These are phyloP conservation scores for Drosophila pachea DNA, from an alignment of 1,140 invertebrate species.

Conservation along the genomic window DNA sequence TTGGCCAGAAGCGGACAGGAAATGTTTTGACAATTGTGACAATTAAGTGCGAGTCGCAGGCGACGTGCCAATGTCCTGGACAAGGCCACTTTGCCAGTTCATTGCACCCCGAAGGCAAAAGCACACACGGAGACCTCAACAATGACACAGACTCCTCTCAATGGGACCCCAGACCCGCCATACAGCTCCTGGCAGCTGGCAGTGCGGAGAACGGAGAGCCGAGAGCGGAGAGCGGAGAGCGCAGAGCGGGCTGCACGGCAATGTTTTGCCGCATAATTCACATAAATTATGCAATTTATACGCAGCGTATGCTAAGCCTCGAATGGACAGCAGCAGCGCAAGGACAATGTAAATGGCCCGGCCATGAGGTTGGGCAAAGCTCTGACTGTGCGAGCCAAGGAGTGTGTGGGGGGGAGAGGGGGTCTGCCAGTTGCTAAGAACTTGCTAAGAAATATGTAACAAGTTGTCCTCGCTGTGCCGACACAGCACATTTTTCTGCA, in stretches of 20 bases:
- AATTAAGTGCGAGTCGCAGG: conserved; percentile 56
- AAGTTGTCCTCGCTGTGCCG: conserved; percentile 50
- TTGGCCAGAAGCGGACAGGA: conserved; percentile 51
- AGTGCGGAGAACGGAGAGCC: neutral
- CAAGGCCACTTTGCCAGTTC: conserved; percentile 72
- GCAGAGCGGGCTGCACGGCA: conserved; percentile 11
- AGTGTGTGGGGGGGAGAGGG: neutral
- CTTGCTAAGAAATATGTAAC: conserved; percentile 55
- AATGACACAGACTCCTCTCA: conserved; percentile 20
- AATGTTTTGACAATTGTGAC: conserved; percentile 73
- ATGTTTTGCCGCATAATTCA: conserved; percentile 74
- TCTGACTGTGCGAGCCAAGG: neutral
- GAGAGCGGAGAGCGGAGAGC: neutral
- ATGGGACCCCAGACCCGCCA: no score
- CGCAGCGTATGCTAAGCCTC: conserved; percentile 67
- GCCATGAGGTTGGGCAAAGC: neutral
- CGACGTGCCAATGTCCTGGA: conserved; percentile 68
- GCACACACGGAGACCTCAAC: conserved; percentile 29
- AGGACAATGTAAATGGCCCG: conserved; percentile 67
- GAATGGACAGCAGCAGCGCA: conserved; percentile 46
- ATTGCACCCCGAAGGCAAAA: conserved; percentile 70
- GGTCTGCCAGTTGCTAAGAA: conserved; percentile 26
- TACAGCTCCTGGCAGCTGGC: no score
- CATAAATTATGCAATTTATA: conserved; percentile 77
- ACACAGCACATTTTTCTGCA: conserved; percentile 55